These are phyloP conservation scores for Triplophysa dalaica DNA, from an alignment of 2,113 vertebrate genomes.

Conservation along the genomic window DNA sequence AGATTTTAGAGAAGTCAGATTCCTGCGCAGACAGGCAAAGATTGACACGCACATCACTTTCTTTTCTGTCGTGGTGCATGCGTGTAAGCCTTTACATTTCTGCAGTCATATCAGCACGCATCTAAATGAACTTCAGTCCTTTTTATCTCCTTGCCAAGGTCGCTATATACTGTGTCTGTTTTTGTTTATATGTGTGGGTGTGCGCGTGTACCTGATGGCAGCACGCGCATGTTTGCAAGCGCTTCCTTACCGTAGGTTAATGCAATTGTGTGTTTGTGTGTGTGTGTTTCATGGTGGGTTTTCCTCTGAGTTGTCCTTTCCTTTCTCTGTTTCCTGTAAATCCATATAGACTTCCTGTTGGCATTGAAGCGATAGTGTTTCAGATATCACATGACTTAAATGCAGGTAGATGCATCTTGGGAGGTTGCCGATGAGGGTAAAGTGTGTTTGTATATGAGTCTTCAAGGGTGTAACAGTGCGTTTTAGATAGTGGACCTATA, in stretches of 20 bases:
- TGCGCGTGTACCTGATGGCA: background rate
- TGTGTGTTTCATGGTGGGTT: slow-evolving; percentile 66
- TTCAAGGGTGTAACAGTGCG: slow-evolving; percentile 5
- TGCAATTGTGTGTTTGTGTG: background rate
- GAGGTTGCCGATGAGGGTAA: background rate
- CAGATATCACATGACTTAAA: background rate
- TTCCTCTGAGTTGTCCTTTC: slow-evolving; percentile 62
- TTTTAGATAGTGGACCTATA: background rate
- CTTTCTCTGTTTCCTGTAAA: slow-evolving; percentile 70
- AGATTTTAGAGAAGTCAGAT: slow-evolving; percentile 25
- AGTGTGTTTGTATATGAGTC: slow-evolving; percentile 44
- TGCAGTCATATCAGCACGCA: slow-evolving; percentile 21
- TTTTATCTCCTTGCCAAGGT: slow-evolving; percentile 7
- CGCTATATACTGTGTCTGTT: background rate
- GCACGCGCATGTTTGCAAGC: background rate
- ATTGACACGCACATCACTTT: background rate
- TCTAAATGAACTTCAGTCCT: slow-evolving; percentile 1
- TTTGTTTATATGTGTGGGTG: slow-evolving; percentile 23
- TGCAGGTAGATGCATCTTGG: slow-evolving; percentile 47
- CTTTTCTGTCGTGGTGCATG: background rate
- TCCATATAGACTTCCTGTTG: slow-evolving; percentile 41
- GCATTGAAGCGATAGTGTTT: background rate
- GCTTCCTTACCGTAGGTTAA: background rate
- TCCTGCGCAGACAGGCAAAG: slow-evolving; percentile 22
- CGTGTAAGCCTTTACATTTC: background rate